Evolutionary conservation across 2,888 invertebrate species (phyloP).

Genomic region (Drosophila picticornis): DNA sequence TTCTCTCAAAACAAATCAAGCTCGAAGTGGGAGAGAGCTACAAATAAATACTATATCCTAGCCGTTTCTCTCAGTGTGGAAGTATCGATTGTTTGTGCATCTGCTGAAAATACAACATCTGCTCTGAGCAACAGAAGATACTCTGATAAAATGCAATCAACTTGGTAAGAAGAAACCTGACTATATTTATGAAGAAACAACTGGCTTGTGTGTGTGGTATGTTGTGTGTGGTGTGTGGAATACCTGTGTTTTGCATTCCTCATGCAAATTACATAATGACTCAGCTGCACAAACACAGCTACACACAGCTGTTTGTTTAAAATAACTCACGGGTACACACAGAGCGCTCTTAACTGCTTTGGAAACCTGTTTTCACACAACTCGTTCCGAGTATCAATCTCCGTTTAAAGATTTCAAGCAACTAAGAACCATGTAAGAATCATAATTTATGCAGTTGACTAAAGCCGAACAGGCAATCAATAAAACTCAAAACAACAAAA

Average conservation of each 20-base stretch:
- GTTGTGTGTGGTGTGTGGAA: constrained; percentile 5
- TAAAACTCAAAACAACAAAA: constrained; percentile 19
- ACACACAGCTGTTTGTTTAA: constrained; percentile 1
- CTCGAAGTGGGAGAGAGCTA: not conserved
- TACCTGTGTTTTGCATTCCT: constrained; percentile 29
- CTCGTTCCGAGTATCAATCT: constrained; percentile 30
- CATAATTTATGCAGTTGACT: constrained; percentile 50
- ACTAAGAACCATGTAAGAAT: constrained; percentile 14
- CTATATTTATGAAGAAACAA: not conserved
- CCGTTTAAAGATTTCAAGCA: constrained; percentile 6
- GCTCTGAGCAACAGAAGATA: not conserved
- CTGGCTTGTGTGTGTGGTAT: not conserved
- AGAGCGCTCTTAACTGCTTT: not conserved
- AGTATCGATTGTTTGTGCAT: constrained; percentile 1
- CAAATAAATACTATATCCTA: not conserved
- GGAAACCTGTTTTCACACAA: constrained; percentile 42
- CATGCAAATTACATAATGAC: constrained; percentile 54
- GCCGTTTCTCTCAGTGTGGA: not conserved
- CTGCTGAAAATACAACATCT: constrained; percentile 2
- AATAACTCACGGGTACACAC: not conserved
- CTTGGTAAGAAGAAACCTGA: constrained; percentile 1
- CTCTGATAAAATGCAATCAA: constrained; percentile 3
- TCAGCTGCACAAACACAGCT: constrained; percentile 25
- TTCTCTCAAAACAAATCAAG: not conserved
- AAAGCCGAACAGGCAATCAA: constrained; percentile 28